Conservation (phyloP, 2,113 vertebrate species). For the Mus spicilegus region DNA sequence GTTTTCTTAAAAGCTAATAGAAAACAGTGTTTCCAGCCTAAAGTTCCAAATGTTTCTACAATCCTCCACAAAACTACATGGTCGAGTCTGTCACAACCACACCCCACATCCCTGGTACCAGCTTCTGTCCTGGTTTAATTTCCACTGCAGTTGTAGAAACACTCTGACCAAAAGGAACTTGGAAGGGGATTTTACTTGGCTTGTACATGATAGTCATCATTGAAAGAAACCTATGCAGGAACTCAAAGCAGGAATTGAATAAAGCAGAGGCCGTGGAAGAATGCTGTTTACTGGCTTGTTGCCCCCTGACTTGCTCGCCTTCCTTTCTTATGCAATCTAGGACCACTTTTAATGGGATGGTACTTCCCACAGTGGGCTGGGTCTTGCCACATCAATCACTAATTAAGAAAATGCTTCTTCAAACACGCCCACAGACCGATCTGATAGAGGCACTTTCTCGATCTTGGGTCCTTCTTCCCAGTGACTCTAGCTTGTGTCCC, state of each 20-base stretch:
- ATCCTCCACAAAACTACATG: not conserved
- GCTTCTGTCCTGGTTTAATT: not conserved
- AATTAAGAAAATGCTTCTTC: not conserved
- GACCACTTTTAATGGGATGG: not conserved
- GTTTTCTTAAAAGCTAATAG: constrained; percentile 14
- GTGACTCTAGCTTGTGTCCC: not conserved
- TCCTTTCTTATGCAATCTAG: not conserved
- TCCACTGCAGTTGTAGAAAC: not conserved
- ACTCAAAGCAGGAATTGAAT: not conserved
- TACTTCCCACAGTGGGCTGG: not conserved
- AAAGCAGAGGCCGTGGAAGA: not conserved
- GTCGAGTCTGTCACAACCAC: not conserved
- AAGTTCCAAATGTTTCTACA: not conserved
- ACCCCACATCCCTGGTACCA: not conserved
- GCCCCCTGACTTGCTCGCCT: not conserved
- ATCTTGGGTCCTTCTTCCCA: not conserved
- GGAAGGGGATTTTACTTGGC: not conserved
- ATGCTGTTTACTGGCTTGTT: not conserved
- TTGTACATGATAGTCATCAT: not conserved
- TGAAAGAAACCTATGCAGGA: not conserved
- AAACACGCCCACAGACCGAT: not conserved
- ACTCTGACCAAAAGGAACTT: not conserved
- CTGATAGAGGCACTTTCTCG: not conserved
- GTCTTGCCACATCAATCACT: not conserved
- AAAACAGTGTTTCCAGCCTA: not conserved